Base-by-base conservation (phyloP, 2,797 vertebrate genomes). In the Leptodactylus fallax region DNA sequence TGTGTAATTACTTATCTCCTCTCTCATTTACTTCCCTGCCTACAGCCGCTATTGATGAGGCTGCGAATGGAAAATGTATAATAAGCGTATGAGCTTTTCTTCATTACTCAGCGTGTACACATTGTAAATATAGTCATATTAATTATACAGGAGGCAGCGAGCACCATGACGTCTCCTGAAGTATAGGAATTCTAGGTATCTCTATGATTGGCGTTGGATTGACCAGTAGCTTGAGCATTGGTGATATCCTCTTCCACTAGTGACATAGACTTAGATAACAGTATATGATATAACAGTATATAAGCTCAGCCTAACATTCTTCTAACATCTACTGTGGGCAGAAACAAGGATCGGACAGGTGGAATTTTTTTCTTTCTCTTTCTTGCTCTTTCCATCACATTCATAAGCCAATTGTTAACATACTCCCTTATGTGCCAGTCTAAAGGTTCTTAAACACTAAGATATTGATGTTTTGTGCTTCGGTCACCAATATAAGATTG, bases 21-120 rank as follows among this genome's bases (percentile, higher is more conserved):
- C 87, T 88, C 51, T 88, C 74, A 87, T 87, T 87, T 87, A 63
- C 23, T 87, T 67, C 81, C 76, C 86, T 79, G n/a, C 76, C 11
- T 61, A 58, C 63, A 56, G 49, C 51, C 65, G 11, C 53, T 60
- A 80, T 74, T 81, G 85, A 87, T 81, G 67, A 56, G 53, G 8
- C 47, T 87, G 67, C 36, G 36, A 81, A 67, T 67, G 53, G 53
- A 58, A 51, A 25, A 47, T 71, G 25, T 10, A 80, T 80, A 86
- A 86, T 56, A 86, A 79, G 25, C 47, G 12, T 10, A 8, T 6
- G 12, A 19, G 78, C 78, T 81, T 60, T 27, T 80, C 25, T 71
- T 81, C 78, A 58, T 19, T 58, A 67, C 45, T 25, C 79, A 55
- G 49, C 61, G 13, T 6, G 21, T 65, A 81, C 21, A 7, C 60